phyloP scores from a whole-genome alignment of 2,888 invertebrate genomes.

The Coenonympha glycerion region DNA sequence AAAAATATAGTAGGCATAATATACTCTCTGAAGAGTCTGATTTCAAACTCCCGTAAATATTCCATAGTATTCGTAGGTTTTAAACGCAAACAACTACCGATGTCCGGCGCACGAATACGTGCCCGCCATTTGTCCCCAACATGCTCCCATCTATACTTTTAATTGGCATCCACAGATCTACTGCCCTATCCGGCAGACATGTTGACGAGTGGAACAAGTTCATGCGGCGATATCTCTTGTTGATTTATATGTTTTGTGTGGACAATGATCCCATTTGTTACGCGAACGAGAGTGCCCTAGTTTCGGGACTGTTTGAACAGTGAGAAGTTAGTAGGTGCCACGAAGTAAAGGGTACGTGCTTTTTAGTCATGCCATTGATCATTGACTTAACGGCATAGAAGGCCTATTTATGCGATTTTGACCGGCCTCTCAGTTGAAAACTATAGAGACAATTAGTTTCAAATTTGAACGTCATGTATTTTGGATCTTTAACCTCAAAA shows the following conservation, averaged over 20 bases:
- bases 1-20: too few species aligned
- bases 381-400: too few species aligned
- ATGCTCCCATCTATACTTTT: constrained; percentile 66
- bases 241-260: constrained; percentile 26
- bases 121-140: constrained; percentile 51
- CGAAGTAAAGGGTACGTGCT: background rate
- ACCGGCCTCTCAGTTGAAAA: too few species aligned
- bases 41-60: background rate
- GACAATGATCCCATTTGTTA: constrained; percentile 9
- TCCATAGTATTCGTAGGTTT: background rate
- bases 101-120: constrained; percentile 42
- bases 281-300: constrained; percentile 1
- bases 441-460: too few species aligned
- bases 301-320: background rate
- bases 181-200: constrained; percentile 49
- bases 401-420: too few species aligned
- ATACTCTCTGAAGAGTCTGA: too few species aligned
- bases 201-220: constrained; percentile 50
- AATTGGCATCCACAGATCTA: constrained; percentile 66
- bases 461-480: too few species aligned
- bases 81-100: background rate
- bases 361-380: background rate
- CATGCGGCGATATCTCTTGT: constrained; percentile 25
- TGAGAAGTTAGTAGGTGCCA: too few species aligned
- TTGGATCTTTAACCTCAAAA: too few species aligned